These are phyloP conservation scores for Strigamia crassipes DNA, from an alignment of 2,888 invertebrate genomes.

Conservation along the genomic window DNA sequence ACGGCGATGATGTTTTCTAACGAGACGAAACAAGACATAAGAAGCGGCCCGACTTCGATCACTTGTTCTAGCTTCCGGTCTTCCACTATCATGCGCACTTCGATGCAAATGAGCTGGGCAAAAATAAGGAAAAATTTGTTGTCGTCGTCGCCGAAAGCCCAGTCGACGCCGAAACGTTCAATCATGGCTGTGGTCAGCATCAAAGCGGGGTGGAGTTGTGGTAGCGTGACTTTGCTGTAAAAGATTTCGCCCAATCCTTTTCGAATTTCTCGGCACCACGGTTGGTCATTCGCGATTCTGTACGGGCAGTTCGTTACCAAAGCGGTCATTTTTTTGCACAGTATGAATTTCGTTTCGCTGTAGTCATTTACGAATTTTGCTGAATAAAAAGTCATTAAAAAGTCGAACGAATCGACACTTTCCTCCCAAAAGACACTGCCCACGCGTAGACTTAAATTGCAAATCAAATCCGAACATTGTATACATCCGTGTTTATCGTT, in stretches of 20 bases:
- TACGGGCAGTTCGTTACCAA: constrained; percentile 61
- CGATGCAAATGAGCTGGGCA: constrained; percentile 85
- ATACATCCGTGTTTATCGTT: constrained; percentile 88
- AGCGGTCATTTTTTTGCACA: constrained; percentile 78
- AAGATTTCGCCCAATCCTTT: constrained; percentile 82
- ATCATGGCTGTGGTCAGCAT: constrained; percentile 79
- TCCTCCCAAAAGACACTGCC: constrained; percentile 46
- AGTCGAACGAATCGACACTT: constrained; percentile 44
- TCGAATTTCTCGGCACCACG: constrained; percentile 82
- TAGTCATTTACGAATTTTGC: constrained; percentile 75
- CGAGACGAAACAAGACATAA: constrained; percentile 56
- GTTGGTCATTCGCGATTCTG: constrained; percentile 62
- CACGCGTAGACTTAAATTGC: background rate
- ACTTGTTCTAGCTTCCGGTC: constrained; percentile 65
- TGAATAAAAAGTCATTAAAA: constrained; percentile 43
- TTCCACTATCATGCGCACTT: constrained; percentile 91
- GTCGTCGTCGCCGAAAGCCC: constrained; percentile 67
- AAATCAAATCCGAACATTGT: constrained; percentile 68
- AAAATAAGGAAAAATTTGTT: constrained; percentile 73
- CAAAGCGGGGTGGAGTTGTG: constrained; percentile 85
- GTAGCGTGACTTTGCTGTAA: constrained; percentile 81
- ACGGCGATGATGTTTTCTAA: constrained; percentile 57
- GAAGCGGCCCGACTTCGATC: constrained; percentile 52
- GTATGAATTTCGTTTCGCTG: constrained; percentile 84
- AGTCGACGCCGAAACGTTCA: constrained; percentile 80